Conservation (phyloP, 1,140 invertebrate genomes). For the Cydia pomonella region DNA sequence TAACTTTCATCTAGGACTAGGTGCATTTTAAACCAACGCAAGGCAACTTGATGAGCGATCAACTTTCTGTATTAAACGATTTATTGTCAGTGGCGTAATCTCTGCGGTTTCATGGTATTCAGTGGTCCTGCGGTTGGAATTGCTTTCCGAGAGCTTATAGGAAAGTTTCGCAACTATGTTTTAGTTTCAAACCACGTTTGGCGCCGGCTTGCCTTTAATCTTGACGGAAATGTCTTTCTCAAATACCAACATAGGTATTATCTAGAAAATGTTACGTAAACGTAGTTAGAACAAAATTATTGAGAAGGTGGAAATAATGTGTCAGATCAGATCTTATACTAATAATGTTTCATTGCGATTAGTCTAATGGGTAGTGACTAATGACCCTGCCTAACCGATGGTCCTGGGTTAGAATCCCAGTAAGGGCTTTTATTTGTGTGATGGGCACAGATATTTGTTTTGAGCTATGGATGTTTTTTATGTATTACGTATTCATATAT, state of each 20-base stretch:
- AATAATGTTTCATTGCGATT: neutral
- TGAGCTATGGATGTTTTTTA: too few species aligned
- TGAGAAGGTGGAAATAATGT: neutral
- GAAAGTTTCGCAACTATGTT: slow-evolving; percentile 49
- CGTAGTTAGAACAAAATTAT: neutral
- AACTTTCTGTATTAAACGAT: slow-evolving; percentile 12
- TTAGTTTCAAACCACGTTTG: slow-evolving; percentile 40
- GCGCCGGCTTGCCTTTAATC: slow-evolving; percentile 28
- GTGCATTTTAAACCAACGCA: too few species aligned
- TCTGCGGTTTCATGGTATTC: slow-evolving; percentile 44
- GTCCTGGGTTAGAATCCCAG: too few species aligned
- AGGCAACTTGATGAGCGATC: neutral
- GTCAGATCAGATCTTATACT: neutral
- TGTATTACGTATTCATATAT: too few species aligned
- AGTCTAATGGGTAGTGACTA: too few species aligned
- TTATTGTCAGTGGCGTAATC: neutral
- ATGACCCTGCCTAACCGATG: too few species aligned
- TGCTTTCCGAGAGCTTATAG: slow-evolving; percentile 46
- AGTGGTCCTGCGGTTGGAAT: slow-evolving; percentile 44
- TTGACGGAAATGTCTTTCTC: slow-evolving; percentile 26
- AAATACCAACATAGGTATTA: slow-evolving; percentile 9
- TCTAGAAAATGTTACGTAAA: slow-evolving; percentile 14
- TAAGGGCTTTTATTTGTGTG: too few species aligned
- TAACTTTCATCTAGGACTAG: neutral
- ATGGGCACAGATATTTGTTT: too few species aligned